Conservation (phyloP, 2,888 invertebrate genomes). For the Limnephilus marmoratus region DNA sequence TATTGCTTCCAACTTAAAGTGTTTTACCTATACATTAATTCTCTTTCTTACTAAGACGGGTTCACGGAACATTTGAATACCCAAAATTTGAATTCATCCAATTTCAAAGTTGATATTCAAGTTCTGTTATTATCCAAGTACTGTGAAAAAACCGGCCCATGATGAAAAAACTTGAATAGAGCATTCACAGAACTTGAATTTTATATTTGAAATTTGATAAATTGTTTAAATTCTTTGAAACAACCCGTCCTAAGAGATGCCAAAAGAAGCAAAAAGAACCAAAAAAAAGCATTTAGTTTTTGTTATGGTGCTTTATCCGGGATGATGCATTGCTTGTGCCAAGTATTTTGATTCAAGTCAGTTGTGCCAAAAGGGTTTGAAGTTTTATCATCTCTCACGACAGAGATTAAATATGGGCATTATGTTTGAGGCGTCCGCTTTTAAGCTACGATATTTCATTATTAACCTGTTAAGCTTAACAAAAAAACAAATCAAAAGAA, state of each 20-base stretch:
- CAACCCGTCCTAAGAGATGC: background rate
- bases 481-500: background rate
- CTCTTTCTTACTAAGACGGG: background rate
- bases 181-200: no score
- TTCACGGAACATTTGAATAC: no score
- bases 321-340: background rate
- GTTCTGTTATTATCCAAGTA: no score
- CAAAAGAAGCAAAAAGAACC: background rate
- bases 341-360: background rate
- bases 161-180: no score
- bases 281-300: background rate
- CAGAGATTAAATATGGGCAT: background rate
- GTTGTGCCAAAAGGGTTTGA: conserved; percentile 2
- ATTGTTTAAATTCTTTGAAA: no score
- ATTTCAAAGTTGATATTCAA: no score
- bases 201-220: no score
- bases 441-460: background rate
- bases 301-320: background rate
- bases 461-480: background rate
- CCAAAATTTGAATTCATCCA: no score
- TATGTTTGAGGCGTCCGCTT: background rate
- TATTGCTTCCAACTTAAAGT: no score
- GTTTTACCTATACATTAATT: background rate
- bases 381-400: background rate
- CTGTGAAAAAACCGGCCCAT: no score